Conservation (phyloP, 2,797 vertebrate genomes). For the Paramormyrops hopkinsi region DNA sequence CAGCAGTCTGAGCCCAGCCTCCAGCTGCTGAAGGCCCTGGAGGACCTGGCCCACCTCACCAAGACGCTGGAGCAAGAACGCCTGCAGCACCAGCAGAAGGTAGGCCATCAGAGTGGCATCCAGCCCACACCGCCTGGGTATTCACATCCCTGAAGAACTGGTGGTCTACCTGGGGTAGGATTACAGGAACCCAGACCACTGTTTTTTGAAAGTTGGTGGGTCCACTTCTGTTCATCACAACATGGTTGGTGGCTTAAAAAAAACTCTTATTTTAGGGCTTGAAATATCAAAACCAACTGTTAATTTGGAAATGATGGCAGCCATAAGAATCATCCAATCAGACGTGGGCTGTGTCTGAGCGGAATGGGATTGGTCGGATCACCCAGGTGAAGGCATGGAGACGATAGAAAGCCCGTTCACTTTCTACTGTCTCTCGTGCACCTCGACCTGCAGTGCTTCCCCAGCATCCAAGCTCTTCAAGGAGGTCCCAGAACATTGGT, state of each 20-base stretch:
- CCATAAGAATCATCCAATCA: neutral
- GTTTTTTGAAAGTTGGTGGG: neutral
- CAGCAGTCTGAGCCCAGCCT: conserved; percentile 64
- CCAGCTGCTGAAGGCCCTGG: conserved; percentile 68
- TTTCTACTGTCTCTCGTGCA: neutral
- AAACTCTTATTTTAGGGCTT: neutral
- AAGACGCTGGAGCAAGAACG: conserved; percentile 67
- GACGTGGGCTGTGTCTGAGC: neutral
- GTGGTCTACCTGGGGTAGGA: neutral
- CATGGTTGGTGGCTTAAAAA: neutral
- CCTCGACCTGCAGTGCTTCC: neutral
- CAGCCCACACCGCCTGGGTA: neutral
- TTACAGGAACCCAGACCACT: neutral
- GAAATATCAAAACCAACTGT: neutral
- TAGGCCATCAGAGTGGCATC: neutral
- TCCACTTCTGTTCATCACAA: neutral
- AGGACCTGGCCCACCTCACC: conserved; percentile 58
- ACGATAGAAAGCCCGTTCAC: neutral
- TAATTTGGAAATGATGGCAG: neutral
- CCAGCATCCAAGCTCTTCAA: neutral
- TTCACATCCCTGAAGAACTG: neutral
- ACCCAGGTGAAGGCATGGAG: neutral
- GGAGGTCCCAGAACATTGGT: neutral
- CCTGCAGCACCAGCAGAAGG: conserved; percentile 62
- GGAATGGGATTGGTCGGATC: neutral